Evolutionary conservation across 2,888 invertebrate genomes (phyloP), one percentile per base, ranked within the genome.

Genomic region (Hipparchia semele): DNA sequence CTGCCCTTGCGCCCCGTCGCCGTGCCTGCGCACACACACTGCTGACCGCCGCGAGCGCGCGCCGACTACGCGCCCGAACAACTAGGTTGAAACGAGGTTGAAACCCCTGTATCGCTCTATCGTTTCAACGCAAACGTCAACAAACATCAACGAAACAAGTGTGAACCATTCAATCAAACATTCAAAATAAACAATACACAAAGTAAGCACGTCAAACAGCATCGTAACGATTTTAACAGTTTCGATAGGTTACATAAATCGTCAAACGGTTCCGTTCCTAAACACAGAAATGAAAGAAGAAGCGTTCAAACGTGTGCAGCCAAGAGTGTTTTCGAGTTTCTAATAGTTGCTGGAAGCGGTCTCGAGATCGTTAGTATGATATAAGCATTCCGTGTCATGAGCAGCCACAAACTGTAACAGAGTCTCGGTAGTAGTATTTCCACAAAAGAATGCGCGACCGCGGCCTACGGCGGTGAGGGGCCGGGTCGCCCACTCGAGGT

Each of bases 181-280:
- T 86, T 89, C 82, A 92, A 86, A 89, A 88, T 87, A 87, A 89
- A 90, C 87, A 90, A 86, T 88, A 92, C 91, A 92, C 88, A 87
- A 89, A 92, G 88, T 88, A 93, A 94, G 93, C 93, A 93, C 93
- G 92, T 91, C 90, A 90, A 94, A 93, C 91, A 94, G 91, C 92
- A 88, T 92, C 92, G 92, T 92, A 91, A 91, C 84, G 90, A 90
- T 90, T 87, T 91, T 85, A 84, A 91, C 88, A 88, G 83, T 88
- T 86, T 89, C 82, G 83, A 86, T 85, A 80, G 76, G 65, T 71
- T 74, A 92, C 90, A 90, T 87, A 89, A 83, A 87, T 78, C 84
- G 83, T 83, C 84, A 87, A 86, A 88, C 84, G 87, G 84, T 83
- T 87, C 83, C 84, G 87, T 82, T 85, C 91, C 89, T 90, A 90